phyloP scores from a whole-genome alignment of 2,113 vertebrate genomes.

The Serinus canaria region DNA sequence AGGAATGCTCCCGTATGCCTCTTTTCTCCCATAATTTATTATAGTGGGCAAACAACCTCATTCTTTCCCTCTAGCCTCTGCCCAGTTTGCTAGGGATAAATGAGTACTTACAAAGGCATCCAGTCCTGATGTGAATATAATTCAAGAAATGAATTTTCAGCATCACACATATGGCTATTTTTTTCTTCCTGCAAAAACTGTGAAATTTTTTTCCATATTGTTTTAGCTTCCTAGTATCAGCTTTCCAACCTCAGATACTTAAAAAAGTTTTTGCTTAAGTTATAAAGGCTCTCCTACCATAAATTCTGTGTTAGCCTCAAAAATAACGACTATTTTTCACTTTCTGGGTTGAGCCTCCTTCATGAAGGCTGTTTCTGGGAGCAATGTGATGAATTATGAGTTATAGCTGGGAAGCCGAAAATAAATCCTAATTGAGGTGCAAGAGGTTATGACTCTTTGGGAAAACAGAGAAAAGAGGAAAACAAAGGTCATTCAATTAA shows the following conservation, averaged over 20 bases:
- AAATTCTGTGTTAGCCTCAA: neutral
- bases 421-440: constrained; percentile 6
- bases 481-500: neutral
- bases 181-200: neutral
- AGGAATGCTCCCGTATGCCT: neutral
- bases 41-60: neutral
- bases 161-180: neutral
- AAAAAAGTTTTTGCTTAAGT: neutral
- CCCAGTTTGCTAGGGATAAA: neutral
- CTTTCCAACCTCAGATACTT: neutral
- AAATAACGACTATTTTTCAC: constrained; percentile 1
- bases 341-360: neutral
- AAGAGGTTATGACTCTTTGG: neutral
- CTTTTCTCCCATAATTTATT: neutral
- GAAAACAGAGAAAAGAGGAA: neutral
- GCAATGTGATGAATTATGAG: neutral
- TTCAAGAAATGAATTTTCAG: neutral
- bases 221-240: neutral
- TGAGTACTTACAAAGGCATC: neutral
- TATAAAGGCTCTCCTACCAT: neutral
- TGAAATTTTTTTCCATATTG: neutral
- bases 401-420: constrained; percentile 1
- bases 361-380: neutral
- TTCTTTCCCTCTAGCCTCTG: neutral
- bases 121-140: neutral